These are phyloP conservation scores for Drosophila burlai DNA, from an alignment of 1,140 invertebrate species.

Conservation along the genomic window DNA sequence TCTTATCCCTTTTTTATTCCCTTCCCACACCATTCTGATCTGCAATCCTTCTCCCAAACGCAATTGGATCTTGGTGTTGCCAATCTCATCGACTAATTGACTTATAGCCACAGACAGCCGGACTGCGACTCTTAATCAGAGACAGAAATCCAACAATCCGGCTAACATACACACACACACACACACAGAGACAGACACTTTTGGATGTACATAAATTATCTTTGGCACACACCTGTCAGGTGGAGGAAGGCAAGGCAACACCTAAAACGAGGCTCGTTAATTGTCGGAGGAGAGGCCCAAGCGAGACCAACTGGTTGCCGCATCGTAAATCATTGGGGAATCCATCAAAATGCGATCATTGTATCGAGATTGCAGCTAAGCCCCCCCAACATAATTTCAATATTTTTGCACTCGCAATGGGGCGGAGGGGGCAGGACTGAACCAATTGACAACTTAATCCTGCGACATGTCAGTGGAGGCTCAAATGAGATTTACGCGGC, in stretches of 20 bases:
- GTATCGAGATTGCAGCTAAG: slow-evolving; percentile 82
- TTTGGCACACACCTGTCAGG: slow-evolving; percentile 65
- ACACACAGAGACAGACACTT: slow-evolving; percentile 45
- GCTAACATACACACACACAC: slow-evolving; percentile 16
- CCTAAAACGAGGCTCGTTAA: slow-evolving; percentile 73
- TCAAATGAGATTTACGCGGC: slow-evolving; percentile 78
- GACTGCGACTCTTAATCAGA: slow-evolving; percentile 32
- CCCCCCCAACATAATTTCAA: slow-evolving; percentile 70
- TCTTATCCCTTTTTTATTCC: neutral
- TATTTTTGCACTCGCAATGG: slow-evolving; percentile 65
- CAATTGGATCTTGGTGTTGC: slow-evolving; percentile 60
- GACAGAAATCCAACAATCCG: slow-evolving; percentile 25
- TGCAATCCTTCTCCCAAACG: slow-evolving; percentile 30
- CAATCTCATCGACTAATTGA: slow-evolving; percentile 71
- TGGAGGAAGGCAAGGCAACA: slow-evolving; percentile 29
- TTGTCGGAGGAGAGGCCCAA: slow-evolving; percentile 40
- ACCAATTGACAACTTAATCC: slow-evolving; percentile 82
- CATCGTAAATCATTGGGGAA: slow-evolving; percentile 80
- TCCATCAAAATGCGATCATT: slow-evolving; percentile 80
- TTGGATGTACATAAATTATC: slow-evolving; percentile 78
- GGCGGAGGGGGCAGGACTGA: slow-evolving; percentile 12
- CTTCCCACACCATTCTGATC: neutral
- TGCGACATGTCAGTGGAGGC: slow-evolving; percentile 81
- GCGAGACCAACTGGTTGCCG: slow-evolving; percentile 29
- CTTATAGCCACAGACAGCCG: slow-evolving; percentile 54